A percentile compares a stretch with the other conserved stretches of the same genome.
These are phyloP conservation scores for Acleris sparsana DNA, from an alignment of 2,888 invertebrate species.

Conservation along the genomic window DNA sequence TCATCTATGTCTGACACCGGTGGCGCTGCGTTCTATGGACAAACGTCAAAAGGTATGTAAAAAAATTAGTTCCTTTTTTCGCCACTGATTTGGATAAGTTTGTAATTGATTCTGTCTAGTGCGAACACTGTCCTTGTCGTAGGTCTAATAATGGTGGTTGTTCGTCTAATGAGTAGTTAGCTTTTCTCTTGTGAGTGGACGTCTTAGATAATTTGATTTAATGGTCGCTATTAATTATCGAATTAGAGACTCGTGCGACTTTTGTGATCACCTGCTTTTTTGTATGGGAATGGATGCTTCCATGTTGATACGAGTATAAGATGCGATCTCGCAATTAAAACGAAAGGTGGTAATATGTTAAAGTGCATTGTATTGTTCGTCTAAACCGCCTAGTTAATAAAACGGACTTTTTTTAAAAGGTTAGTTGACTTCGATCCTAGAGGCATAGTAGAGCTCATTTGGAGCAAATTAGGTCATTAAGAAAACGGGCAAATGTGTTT, in stretches of 20 bases:
- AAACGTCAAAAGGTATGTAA: neutral
- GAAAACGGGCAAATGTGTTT: too few species aligned
- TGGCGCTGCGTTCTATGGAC: neutral
- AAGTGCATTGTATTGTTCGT: too few species aligned
- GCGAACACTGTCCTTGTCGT: constrained; percentile 7
- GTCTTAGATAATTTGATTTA: constrained; percentile 81
- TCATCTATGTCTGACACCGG: neutral
- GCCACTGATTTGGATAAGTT: neutral
- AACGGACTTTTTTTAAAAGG: too few species aligned
- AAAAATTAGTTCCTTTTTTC: neutral
- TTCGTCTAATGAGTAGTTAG: constrained; percentile 74
- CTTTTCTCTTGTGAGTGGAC: constrained; percentile 75
- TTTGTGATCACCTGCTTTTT: constrained; percentile 45
- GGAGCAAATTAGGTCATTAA: too few species aligned
- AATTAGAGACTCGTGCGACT: constrained; percentile 62
- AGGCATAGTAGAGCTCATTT: too few species aligned
- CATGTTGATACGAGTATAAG: constrained; percentile 2
- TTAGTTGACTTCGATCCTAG: too few species aligned
- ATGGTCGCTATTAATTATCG: constrained; percentile 77
- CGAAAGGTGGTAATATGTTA: neutral
- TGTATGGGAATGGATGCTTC: constrained; percentile 28
- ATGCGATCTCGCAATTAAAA: neutral
- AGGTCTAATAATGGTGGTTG: constrained; percentile 54
- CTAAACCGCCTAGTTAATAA: too few species aligned
- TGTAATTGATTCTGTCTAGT: neutral